Conservation (phyloP, 92 coral and sea anemone genomes). For the Bergia puertoricense region DNA sequence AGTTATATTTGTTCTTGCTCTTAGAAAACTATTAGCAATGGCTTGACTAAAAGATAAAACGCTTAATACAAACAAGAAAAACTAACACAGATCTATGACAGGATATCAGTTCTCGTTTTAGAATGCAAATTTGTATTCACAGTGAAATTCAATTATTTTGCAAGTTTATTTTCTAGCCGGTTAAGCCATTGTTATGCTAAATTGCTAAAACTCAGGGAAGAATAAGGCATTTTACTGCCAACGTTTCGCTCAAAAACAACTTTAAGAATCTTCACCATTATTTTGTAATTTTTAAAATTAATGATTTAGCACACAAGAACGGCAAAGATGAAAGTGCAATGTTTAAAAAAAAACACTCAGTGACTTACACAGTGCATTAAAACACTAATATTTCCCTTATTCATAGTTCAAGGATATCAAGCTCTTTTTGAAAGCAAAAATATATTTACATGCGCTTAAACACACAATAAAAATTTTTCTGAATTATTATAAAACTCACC, state of each 20-base stretch:
- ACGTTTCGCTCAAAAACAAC: neutral
- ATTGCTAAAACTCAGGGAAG: neutral
- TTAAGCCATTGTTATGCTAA: neutral
- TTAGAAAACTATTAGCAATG: neutral
- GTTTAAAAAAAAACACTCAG: no score
- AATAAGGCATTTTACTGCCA: no score
- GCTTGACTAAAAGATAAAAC: neutral
- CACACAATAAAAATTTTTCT: neutral
- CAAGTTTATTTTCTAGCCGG: neutral
- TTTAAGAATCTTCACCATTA: neutral
- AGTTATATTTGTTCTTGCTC: slow-evolving; percentile 7
- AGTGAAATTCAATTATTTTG: neutral
- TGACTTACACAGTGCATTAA: no score
- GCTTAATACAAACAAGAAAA: neutral
- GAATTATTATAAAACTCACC: no score
- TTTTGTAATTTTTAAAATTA: no score
- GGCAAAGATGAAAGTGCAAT: no score
- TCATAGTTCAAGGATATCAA: no score
- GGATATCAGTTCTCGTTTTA: slow-evolving; percentile 3
- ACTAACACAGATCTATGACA: neutral
- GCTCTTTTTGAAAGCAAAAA: neutral
- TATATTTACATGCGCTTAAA: neutral
- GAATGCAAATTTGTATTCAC: neutral
- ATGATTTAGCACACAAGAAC: no score
- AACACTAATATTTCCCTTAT: no score